These are phyloP conservation scores for Myotis daubentonii DNA, from an alignment of 2,797 vertebrate genomes.

Conservation along the genomic window DNA sequence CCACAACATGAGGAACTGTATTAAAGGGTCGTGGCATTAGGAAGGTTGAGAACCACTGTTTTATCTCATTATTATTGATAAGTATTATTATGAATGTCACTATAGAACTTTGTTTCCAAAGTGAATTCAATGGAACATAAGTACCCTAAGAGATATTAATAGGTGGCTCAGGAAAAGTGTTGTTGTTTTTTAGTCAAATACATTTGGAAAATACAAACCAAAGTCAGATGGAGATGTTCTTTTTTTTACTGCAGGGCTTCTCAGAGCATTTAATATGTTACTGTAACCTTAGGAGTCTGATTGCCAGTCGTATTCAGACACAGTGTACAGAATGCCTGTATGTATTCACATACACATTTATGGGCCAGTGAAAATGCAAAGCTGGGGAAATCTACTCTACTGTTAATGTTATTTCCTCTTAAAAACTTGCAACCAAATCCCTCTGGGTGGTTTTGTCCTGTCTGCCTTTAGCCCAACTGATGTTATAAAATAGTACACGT, in stretches of 20 bases:
- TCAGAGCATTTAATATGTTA: not conserved
- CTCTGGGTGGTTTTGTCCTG: not conserved
- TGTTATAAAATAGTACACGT: not conserved
- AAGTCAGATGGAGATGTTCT: not conserved
- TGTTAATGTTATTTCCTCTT: slow-evolving; percentile 1
- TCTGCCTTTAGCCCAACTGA: not conserved
- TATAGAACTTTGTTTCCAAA: not conserved
- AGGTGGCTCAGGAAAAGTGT: not conserved
- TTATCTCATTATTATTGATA: not conserved
- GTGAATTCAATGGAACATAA: not conserved
- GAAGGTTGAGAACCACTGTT: not conserved
- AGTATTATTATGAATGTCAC: not conserved
- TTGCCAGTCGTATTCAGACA: not conserved
- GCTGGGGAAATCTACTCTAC: not conserved
- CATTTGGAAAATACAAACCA: not conserved
- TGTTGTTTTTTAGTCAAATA: not conserved
- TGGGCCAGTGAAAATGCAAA: not conserved
- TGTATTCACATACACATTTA: not conserved
- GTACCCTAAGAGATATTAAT: not conserved
- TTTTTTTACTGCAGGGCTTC: not conserved
- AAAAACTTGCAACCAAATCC: not conserved
- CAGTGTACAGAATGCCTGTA: not conserved
- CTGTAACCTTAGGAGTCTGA: not conserved
- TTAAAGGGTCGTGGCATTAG: too few relatives aligned
- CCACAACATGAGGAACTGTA: too few relatives aligned